Percentiles rank a stretch among this genome's conserved stretches.
These are phyloP conservation scores for Chrysomela aeneicollis DNA, from an alignment of 2,888 invertebrate species.

Conservation along the genomic window DNA sequence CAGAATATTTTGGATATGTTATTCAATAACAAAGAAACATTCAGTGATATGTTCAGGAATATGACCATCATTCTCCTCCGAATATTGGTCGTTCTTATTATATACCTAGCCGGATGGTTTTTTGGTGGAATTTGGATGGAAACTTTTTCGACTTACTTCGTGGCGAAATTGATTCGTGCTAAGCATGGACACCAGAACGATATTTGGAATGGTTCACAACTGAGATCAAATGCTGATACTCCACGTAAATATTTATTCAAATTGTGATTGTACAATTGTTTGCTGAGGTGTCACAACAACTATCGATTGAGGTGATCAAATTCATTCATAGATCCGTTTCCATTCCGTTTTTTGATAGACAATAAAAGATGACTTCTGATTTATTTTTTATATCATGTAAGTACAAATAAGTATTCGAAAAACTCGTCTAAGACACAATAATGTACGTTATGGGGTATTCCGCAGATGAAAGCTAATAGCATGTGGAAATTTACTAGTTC, in stretches of 20 bases:
- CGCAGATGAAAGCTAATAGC: too few relatives aligned
- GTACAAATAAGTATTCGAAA: too few relatives aligned
- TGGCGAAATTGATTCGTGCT: not conserved
- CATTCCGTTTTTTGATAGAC: too few relatives aligned
- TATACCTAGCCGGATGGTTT: not conserved
- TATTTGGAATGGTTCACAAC: not conserved
- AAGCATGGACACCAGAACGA: not conserved
- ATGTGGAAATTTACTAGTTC: too few relatives aligned
- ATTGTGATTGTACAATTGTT: not conserved
- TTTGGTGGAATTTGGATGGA: slow-evolving; percentile 1
- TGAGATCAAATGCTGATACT: not conserved
- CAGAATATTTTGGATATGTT: not conserved
- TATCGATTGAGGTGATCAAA: too few relatives aligned
- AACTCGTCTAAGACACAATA: too few relatives aligned
- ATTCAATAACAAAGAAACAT: not conserved
- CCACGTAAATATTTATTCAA: not conserved
- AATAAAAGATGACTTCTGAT: too few relatives aligned
- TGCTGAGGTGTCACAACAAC: too few relatives aligned
- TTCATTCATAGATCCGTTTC: too few relatives aligned
- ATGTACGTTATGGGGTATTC: too few relatives aligned
- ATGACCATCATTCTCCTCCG: not conserved
- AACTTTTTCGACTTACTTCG: not conserved
- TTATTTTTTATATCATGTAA: too few relatives aligned
- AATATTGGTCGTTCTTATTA: not conserved
- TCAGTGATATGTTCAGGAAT: not conserved